phyloP scores from a whole-genome alignment of 2,113 vertebrate species.

The Elaphurus davidianus region DNA sequence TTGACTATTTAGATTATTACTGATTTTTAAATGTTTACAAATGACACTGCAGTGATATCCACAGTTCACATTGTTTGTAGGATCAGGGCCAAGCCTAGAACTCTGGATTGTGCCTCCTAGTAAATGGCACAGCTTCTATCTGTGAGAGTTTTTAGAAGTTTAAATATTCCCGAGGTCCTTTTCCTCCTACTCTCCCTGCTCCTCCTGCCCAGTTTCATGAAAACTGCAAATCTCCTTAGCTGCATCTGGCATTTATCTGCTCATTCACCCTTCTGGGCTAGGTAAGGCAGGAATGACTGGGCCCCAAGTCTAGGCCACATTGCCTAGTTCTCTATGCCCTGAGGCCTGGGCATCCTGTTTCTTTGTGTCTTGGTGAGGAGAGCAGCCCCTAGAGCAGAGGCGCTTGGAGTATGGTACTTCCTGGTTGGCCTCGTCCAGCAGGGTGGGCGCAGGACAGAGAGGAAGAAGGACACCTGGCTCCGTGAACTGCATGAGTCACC shows the following conservation, averaged over 20 bases:
- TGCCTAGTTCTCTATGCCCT: not conserved
- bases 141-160: not conserved
- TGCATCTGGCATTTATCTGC: not conserved
- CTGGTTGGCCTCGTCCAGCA: not conserved
- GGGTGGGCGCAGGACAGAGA: not conserved
- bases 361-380: not conserved
- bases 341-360: not conserved
- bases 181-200: not conserved
- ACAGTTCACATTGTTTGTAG: not conserved
- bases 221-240: too few relatives aligned
- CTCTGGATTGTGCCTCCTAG: not conserved
- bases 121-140: not conserved
- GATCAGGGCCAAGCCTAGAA: not conserved
- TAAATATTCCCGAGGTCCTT: not conserved
- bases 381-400: not conserved
- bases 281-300: not conserved
- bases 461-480: not conserved
- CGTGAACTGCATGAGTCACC: not conserved
- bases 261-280: not conserved
- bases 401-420: not conserved
- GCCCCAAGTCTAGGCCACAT: rapidly evolving
- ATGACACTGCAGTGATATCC: too few relatives aligned
- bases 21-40: not conserved
- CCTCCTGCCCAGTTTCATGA: not conserved
- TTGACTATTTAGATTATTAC: not conserved